Evolutionary conservation across 1,140 invertebrate genomes (phyloP).

Genomic region (Potamilus streckersoni): DNA sequence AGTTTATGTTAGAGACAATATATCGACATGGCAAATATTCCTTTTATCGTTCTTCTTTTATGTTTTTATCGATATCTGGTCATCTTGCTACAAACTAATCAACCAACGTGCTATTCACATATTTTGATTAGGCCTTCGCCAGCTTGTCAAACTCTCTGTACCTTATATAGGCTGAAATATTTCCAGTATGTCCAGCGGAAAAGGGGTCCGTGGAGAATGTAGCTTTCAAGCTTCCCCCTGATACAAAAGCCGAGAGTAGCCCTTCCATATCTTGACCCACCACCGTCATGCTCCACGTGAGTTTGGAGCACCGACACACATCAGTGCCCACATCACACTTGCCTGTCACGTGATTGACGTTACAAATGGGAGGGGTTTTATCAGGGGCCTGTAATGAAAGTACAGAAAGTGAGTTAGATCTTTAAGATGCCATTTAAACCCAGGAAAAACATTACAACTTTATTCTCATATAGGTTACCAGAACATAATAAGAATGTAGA

Average conservation of each 20-base stretch:
- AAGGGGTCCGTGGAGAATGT: conserved; percentile 2
- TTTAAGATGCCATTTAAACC: neutral
- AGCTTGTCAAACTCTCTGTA: no score
- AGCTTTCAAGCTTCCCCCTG: neutral
- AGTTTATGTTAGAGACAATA: no score
- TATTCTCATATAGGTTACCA: no score
- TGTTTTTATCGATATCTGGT: no score
- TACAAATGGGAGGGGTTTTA: conserved; percentile 14
- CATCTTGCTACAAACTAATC: no score
- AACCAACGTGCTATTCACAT: no score
- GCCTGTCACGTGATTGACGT: conserved; percentile 4
- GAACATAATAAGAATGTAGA: no score
- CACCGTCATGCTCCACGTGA: conserved; percentile 20
- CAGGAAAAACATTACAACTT: no score
- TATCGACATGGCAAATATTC: no score
- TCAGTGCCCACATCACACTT: conserved; percentile 22
- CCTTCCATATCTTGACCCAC: conserved; percentile 13
- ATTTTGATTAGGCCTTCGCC: no score
- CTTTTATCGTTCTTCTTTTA: no score
- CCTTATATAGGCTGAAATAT: no score
- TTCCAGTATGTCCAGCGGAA: conserved; percentile 2
- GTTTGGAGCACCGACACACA: conserved; percentile 14
- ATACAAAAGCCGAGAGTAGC: conserved; percentile 4
- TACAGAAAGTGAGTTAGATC: neutral
- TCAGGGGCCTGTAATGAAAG: conserved; percentile 7